A percentile compares a stretch with the other conserved stretches of the same genome.
Conservation (phyloP, 2,113 vertebrate genomes). For the Oncorhynchus tshawytscha region DNA sequence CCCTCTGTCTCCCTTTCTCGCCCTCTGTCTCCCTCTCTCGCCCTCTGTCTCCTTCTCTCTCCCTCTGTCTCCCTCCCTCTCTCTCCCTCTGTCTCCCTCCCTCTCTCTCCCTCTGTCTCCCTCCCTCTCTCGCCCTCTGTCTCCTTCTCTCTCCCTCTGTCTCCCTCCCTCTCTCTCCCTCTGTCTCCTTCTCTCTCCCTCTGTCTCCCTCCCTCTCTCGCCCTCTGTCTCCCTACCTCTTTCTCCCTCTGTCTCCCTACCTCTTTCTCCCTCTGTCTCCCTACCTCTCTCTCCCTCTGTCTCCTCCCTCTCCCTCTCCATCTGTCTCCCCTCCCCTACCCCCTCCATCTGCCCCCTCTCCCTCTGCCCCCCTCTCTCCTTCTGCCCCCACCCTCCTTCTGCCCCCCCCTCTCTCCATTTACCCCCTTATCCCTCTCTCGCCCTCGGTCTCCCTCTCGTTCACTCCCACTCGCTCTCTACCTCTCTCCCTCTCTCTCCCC, state of each 20-base stretch:
- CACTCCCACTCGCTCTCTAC: too few relatives aligned
- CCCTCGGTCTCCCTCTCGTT: too few relatives aligned
- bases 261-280: background rate
- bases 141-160: background rate
- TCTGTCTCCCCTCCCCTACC: background rate
- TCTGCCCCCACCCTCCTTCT: background rate
- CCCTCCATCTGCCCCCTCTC: background rate
- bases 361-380: conserved; percentile 5
- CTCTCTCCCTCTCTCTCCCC: too few relatives aligned
- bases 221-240: background rate
- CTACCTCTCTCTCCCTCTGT: background rate
- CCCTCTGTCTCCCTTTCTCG: conserved; percentile 14
- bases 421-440: too few relatives aligned
- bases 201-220: too few relatives aligned
- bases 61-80: background rate
- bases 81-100: conserved; percentile 15
- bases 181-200: too few relatives aligned
- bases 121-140: background rate
- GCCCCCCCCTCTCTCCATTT: background rate
- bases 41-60: background rate
- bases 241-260: background rate
- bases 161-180: background rate
- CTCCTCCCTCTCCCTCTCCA: background rate
- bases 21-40: background rate
- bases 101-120: background rate